Conservation (phyloP, 2,113 vertebrate species). For the Micromys minutus region DNA sequence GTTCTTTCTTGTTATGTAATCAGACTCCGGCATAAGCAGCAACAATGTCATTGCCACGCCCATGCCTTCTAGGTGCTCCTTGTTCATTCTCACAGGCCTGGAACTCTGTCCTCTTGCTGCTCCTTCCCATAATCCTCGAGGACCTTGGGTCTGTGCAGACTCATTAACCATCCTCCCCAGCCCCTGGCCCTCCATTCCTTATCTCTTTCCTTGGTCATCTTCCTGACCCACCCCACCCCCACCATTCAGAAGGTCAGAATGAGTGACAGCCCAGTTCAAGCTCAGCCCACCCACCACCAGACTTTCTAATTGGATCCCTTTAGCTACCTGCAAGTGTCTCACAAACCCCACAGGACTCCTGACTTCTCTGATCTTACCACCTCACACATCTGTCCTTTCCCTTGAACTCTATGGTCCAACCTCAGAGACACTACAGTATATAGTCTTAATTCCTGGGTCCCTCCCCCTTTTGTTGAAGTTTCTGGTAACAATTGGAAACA, state of each 20-base stretch:
- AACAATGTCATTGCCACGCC: background rate
- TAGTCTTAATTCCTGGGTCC: background rate
- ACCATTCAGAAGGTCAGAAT: background rate
- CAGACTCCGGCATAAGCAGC: background rate
- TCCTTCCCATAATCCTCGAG: background rate
- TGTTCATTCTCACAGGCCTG: background rate
- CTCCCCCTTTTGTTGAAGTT: background rate
- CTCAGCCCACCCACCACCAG: background rate
- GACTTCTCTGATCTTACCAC: background rate
- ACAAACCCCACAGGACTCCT: background rate
- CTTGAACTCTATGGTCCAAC: background rate
- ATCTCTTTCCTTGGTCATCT: background rate
- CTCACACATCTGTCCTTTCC: background rate
- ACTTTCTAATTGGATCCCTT: background rate
- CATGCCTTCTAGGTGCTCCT: background rate
- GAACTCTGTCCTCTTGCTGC: background rate
- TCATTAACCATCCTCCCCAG: background rate
- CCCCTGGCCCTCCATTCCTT: background rate
- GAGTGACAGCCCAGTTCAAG: background rate
- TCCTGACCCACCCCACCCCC: background rate
- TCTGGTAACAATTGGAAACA: background rate
- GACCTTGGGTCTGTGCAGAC: background rate
- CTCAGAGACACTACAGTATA: background rate
- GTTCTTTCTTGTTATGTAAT: background rate
- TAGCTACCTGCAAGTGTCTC: background rate